Evolutionary conservation across 2,888 invertebrate species (phyloP).

Genomic region (Molanna angustata): DNA sequence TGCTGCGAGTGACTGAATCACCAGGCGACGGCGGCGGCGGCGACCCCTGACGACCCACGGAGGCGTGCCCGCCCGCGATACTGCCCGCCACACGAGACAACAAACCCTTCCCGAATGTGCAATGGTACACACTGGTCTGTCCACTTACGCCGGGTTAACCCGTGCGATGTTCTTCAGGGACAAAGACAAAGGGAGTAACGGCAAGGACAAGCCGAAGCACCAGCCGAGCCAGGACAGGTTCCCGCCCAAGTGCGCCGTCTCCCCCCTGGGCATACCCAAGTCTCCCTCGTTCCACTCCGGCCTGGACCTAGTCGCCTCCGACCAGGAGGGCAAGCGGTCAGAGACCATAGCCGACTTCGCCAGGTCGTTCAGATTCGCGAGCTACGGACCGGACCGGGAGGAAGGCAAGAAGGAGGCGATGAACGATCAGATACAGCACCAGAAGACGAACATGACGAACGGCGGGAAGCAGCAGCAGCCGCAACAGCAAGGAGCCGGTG

Average conservation of each 20-base stretch:
- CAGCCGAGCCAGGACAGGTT: slow-evolving; percentile 41
- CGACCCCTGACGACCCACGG: no score
- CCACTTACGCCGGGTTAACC: slow-evolving; percentile 52
- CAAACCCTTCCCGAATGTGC: slow-evolving; percentile 54
- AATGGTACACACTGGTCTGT: slow-evolving; percentile 58
- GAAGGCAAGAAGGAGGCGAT: slow-evolving; percentile 12
- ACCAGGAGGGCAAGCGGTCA: slow-evolving; percentile 48
- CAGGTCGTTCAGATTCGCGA: slow-evolving; percentile 52
- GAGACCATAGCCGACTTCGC: slow-evolving; percentile 50
- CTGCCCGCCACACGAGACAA: neutral
- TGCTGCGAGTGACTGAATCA: no score
- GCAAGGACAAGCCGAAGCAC: slow-evolving; percentile 35
- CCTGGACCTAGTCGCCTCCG: slow-evolving; percentile 73
- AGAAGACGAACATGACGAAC: slow-evolving; percentile 39
- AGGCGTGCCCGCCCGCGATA: neutral
- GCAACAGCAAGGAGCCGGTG: slow-evolving; percentile 38
- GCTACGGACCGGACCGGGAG: slow-evolving; percentile 40
- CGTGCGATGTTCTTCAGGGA: slow-evolving; percentile 48
- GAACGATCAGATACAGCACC: slow-evolving; percentile 37
- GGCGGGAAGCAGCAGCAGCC: slow-evolving; percentile 36
- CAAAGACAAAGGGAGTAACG: slow-evolving; percentile 34
- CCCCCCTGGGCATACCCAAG: slow-evolving; percentile 75
- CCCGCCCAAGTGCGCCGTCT: slow-evolving; percentile 48
- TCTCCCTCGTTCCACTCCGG: slow-evolving; percentile 88
- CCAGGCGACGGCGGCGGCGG: no score